Percentiles rank a stretch among this genome's conserved stretches.
phyloP scores from a whole-genome alignment of 2,113 vertebrate species.

The Aegotheles bennettii region DNA sequence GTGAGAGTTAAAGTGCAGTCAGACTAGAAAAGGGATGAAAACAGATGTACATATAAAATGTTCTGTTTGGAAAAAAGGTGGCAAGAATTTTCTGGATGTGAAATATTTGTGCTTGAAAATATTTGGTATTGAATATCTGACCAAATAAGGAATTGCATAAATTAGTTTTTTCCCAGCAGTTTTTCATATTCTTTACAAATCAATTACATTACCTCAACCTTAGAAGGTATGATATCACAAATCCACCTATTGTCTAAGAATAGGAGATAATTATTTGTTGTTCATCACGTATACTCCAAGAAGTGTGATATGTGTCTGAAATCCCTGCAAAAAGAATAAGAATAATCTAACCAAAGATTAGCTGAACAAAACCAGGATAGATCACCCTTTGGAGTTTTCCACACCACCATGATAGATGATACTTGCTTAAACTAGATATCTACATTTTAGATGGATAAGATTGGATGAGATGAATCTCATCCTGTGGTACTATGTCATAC shows the following conservation, averaged over 20 bases:
- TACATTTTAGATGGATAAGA: neutral
- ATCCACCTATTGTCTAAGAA: neutral
- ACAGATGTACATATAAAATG: neutral
- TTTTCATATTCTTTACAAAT: neutral
- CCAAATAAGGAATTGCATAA: neutral
- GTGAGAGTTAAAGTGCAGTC: neutral
- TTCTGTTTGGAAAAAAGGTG: neutral
- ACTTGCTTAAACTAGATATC: neutral
- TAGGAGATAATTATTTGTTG: neutral
- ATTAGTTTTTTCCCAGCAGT: fast-evolving
- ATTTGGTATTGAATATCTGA: neutral
- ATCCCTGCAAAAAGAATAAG: neutral
- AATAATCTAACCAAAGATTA: neutral
- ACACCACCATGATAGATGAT: neutral
- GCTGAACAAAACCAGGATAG: neutral
- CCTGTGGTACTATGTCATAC: neutral
- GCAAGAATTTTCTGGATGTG: neutral
- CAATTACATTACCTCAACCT: neutral
- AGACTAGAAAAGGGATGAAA: neutral
- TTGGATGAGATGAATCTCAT: neutral
- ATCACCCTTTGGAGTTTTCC: neutral
- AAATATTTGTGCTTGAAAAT: neutral
- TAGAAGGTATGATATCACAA: neutral
- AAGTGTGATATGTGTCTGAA: neutral
- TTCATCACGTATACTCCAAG: fast-evolving